phyloP scores from a whole-genome alignment of 2,888 invertebrate species.

The Tridacna crocea region DNA sequence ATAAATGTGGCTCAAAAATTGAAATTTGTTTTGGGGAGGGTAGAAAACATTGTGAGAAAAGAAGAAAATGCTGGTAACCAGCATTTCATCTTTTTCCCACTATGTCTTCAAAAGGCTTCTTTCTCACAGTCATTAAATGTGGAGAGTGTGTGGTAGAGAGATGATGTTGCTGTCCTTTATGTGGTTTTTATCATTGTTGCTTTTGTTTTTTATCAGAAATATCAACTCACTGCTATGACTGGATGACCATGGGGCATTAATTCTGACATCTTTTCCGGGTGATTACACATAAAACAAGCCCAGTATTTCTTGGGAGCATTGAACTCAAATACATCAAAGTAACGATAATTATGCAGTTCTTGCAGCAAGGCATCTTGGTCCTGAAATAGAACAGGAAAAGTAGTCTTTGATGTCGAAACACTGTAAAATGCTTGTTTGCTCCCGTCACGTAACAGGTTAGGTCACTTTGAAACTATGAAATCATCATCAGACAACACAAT shows the following conservation, averaged over 20 bases:
- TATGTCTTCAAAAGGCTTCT: no score
- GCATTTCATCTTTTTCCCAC: no score
- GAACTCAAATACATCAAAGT: slow-evolving; percentile 96
- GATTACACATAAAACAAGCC: slow-evolving; percentile 97
- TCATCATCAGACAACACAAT: no score
- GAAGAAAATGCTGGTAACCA: no score
- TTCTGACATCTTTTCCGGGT: slow-evolving; percentile 94
- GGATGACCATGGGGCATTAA: slow-evolving; percentile 91
- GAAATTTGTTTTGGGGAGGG: no score
- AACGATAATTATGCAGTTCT: slow-evolving; percentile 93
- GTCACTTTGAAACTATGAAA: neutral
- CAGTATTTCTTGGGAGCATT: slow-evolving; percentile 88
- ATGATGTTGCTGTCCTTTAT: no score
- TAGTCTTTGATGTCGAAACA: no score
- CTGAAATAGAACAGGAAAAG: slow-evolving; percentile 61
- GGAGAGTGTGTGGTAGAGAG: no score
- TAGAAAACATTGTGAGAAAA: no score
- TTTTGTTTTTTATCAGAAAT: neutral
- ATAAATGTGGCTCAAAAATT: no score
- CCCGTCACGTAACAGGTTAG: neutral
- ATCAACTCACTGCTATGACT: slow-evolving; percentile 89
- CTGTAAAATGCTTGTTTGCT: neutral
- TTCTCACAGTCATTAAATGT: no score
- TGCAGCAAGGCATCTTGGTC: slow-evolving; percentile 92
- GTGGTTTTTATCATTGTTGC: no score